These are phyloP conservation scores for Cyanocitta stelleri DNA, from an alignment of 2,113 vertebrate genomes.

Conservation along the genomic window DNA sequence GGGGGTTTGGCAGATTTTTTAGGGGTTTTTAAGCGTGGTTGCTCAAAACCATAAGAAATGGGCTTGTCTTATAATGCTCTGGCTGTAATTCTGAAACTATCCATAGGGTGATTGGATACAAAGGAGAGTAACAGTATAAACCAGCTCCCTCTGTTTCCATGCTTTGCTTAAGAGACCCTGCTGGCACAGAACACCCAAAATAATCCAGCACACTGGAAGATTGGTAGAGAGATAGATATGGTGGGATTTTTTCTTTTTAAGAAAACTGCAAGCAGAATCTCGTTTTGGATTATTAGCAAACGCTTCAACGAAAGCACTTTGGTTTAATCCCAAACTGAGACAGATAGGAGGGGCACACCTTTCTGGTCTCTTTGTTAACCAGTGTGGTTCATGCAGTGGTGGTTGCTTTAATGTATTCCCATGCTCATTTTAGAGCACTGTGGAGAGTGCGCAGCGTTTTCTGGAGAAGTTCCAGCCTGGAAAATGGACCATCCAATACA, in stretches of 20 bases:
- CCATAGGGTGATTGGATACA: not conserved
- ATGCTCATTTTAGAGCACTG: constrained; percentile 82
- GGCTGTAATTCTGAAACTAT: not conserved
- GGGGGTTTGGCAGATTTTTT: fast-evolving
- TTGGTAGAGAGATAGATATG: not conserved
- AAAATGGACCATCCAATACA: constrained; percentile 87
- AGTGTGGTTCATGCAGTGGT: not conserved
- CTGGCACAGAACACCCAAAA: not conserved
- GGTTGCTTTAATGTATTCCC: not conserved
- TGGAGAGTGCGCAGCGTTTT: constrained; percentile 88
- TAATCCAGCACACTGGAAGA: not conserved
- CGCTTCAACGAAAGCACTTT: not conserved
- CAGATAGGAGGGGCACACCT: not conserved
- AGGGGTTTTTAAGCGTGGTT: not conserved
- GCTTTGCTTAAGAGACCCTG: not conserved
- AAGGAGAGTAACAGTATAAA: not conserved
- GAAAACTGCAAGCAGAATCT: not conserved
- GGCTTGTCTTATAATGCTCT: not conserved
- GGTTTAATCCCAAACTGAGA: not conserved
- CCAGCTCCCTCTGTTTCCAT: not conserved
- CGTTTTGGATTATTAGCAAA: not conserved
- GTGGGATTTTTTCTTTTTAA: not conserved
- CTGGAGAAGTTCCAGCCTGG: constrained; percentile 80
- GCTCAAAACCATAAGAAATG: not conserved
- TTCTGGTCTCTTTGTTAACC: not conserved